These are phyloP conservation scores for Sinopyrophorus schimmeli DNA, from an alignment of 2,888 invertebrate species.

Conservation along the genomic window DNA sequence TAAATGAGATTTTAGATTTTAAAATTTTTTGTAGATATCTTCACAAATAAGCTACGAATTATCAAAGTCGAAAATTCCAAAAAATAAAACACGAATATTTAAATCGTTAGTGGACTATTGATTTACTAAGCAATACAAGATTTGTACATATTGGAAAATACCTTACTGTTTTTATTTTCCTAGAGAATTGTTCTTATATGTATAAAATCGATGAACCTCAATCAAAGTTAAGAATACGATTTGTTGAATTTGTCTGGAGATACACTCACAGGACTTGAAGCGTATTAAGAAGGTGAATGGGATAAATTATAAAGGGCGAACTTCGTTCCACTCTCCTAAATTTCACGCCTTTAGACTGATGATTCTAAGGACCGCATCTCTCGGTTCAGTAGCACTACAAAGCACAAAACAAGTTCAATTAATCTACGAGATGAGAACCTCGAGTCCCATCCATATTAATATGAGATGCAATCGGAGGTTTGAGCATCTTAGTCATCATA, in stretches of 20 bases:
- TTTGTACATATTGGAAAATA: too few relatives aligned
- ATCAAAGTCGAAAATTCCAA: too few relatives aligned
- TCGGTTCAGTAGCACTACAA: constrained; percentile 25
- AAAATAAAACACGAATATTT: too few relatives aligned
- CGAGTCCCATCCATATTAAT: constrained; percentile 26
- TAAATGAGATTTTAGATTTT: too few relatives aligned
- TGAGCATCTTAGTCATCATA: constrained; percentile 13
- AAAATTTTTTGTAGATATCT: too few relatives aligned
- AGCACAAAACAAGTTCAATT: constrained; percentile 29
- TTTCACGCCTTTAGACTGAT: constrained; percentile 25
- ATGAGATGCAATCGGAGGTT: constrained; percentile 20
- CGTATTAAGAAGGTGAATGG: constrained; percentile 5
- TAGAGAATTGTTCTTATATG: too few relatives aligned
- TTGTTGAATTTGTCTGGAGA: constrained; percentile 2
- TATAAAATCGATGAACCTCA: too few relatives aligned
- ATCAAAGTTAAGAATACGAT: too few relatives aligned
- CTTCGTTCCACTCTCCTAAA: constrained; percentile 14
- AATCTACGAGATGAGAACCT: constrained; percentile 27
- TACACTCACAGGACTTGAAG: constrained; percentile 1
- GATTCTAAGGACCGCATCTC: constrained; percentile 22
- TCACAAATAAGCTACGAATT: too few relatives aligned
- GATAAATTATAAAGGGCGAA: constrained; percentile 20
- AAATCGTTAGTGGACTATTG: too few relatives aligned
- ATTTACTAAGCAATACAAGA: too few relatives aligned
- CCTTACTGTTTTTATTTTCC: too few relatives aligned